Percentiles rank a stretch among this genome's conserved stretches.
phyloP scores from a whole-genome alignment of 1,140 invertebrate genomes.

The Acyrthosiphon pisum region DNA sequence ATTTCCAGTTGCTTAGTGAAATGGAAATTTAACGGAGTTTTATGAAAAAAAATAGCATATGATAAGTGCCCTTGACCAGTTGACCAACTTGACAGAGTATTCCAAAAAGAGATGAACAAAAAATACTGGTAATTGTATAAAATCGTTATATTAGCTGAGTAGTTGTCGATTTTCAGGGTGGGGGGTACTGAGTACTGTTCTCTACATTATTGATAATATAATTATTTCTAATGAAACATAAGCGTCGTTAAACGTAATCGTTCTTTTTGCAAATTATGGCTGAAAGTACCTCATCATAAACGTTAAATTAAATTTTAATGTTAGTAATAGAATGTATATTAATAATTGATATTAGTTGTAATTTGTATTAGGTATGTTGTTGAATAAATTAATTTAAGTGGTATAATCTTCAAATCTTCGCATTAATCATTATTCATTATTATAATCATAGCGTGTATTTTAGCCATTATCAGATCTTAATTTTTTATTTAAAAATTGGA shows the following conservation, averaged over 20 bases:
- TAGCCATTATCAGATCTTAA: background rate
- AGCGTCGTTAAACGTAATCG: background rate
- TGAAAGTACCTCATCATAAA: background rate
- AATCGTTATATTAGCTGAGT: background rate
- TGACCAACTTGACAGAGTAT: slow-evolving; percentile 44
- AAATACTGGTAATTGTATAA: slow-evolving; percentile 1
- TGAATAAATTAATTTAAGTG: background rate
- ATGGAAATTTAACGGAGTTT: slow-evolving; percentile 54
- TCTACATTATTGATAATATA: background rate
- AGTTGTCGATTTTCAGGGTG: background rate
- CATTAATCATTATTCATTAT: background rate
- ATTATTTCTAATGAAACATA: background rate
- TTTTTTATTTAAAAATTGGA: background rate
- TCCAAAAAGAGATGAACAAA: slow-evolving; percentile 28
- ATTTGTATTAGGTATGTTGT: background rate
- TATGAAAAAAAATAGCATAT: slow-evolving; percentile 38
- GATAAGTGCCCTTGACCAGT: slow-evolving; percentile 47
- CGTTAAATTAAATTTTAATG: background rate
- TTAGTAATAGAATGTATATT: background rate
- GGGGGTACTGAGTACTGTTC: background rate
- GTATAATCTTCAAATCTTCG: background rate
- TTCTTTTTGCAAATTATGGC: background rate
- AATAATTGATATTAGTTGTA: background rate
- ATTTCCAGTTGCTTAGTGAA: slow-evolving; percentile 52
- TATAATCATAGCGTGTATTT: background rate